A percentile compares a stretch with the other conserved stretches of the same genome.
phyloP scores from a whole-genome alignment of 2,797 vertebrate species.

The Microchirus variegatus region DNA sequence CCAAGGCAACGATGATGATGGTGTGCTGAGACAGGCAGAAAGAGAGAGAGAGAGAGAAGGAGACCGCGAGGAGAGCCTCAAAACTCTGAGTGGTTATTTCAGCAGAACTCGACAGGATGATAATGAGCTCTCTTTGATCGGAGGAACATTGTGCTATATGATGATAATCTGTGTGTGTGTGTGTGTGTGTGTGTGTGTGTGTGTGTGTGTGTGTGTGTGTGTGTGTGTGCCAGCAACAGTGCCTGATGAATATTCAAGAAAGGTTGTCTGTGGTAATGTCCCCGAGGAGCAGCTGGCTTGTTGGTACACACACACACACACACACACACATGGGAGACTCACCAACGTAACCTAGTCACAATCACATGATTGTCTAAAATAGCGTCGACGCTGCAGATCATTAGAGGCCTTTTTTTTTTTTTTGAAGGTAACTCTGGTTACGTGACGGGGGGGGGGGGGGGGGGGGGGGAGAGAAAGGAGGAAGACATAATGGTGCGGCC shows the following conservation, averaged over 20 bases:
- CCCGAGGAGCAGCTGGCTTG: slow-evolving; percentile 64
- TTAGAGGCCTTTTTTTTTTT: slow-evolving; percentile 8
- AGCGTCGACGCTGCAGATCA: slow-evolving; percentile 12
- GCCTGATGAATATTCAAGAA: slow-evolving; percentile 72
- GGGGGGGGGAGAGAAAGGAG: neutral
- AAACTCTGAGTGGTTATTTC: slow-evolving; percentile 70
- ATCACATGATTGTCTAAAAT: slow-evolving; percentile 41
- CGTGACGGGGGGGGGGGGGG: neutral
- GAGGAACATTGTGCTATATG: slow-evolving; percentile 65
- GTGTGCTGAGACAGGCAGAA: slow-evolving; percentile 64
- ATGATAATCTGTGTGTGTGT: slow-evolving; percentile 37
- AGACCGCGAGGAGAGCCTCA: slow-evolving; percentile 54
- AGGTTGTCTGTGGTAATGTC: slow-evolving; percentile 52
- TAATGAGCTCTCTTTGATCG: slow-evolving; percentile 80
- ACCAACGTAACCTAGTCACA: slow-evolving; percentile 39
- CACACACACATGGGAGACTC: slow-evolving; percentile 18
- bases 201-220: slow-evolving; percentile 16
- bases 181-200: slow-evolving; percentile 8
- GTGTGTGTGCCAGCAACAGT: slow-evolving; percentile 24
- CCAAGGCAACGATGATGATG: slow-evolving; percentile 36
- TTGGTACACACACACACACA: slow-evolving; percentile 50
- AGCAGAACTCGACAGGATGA: slow-evolving; percentile 59
- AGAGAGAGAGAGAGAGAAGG: slow-evolving; percentile 48
- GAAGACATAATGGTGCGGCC: neutral
- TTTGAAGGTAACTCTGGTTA: slow-evolving; percentile 24